These are phyloP conservation scores for Anagyrus pseudococci DNA, from an alignment of 2,888 invertebrate species.

Conservation along the genomic window DNA sequence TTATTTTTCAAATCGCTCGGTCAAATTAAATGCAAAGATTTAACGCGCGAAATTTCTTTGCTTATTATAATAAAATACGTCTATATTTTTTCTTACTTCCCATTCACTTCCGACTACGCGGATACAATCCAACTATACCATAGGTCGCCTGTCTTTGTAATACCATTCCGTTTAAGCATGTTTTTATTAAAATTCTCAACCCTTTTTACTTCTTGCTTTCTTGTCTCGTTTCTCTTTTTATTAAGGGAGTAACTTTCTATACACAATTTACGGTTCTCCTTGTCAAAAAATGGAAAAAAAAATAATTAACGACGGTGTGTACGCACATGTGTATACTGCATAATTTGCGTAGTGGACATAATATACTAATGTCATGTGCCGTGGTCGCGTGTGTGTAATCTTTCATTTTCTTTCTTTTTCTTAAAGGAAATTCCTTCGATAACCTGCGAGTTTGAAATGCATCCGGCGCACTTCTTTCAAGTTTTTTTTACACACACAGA, in stretches of 20 bases:
- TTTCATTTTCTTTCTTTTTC: conserved; percentile 19
- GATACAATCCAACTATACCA: conserved; percentile 49
- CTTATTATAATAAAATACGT: conserved; percentile 39
- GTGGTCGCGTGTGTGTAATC: conserved; percentile 13
- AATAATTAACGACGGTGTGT: conserved; percentile 21
- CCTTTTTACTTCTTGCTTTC: neutral
- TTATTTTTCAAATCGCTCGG: conserved; percentile 9
- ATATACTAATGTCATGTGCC: conserved; percentile 12
- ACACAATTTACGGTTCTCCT: conserved; percentile 29
- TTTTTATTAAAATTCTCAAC: conserved; percentile 20
- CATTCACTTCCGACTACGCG: conserved; percentile 46
- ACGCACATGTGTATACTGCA: conserved; percentile 24
- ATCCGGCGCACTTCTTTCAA: conserved; percentile 35
- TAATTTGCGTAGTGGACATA: conserved; percentile 30
- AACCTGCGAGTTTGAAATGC: conserved; percentile 30
- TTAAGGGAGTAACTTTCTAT: conserved; percentile 15
- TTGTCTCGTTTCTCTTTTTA: conserved; percentile 17
- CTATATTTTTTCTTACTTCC: conserved; percentile 30
- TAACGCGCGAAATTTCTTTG: conserved; percentile 17
- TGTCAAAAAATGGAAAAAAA: conserved; percentile 35
- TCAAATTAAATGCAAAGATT: conserved; percentile 28
- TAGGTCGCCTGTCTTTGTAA: conserved; percentile 33
- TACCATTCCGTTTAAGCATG: conserved; percentile 38
- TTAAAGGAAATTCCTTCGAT: conserved; percentile 17
- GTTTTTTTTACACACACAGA: conserved; percentile 15